phyloP scores from a whole-genome alignment of 2,888 invertebrate species.

The Dryomyza anilis region DNA sequence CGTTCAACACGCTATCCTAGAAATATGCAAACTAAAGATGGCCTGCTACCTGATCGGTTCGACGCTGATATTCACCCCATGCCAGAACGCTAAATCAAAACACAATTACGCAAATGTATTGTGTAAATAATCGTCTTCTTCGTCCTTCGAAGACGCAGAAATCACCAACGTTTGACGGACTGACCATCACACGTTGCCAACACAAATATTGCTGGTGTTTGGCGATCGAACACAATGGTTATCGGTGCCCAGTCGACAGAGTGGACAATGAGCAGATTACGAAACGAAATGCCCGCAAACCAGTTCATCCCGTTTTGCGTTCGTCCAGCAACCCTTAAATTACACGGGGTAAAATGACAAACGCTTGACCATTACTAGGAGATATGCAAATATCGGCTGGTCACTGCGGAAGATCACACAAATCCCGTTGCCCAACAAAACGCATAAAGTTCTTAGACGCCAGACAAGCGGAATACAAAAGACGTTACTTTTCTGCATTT shows the following conservation, averaged over 20 bases:
- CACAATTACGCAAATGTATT: slow-evolving; percentile 58
- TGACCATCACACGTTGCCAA: slow-evolving; percentile 18
- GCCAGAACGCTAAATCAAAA: slow-evolving; percentile 40
- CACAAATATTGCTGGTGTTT: slow-evolving; percentile 1
- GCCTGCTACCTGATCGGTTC: neutral
- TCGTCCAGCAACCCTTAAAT: neutral
- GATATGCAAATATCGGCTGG: slow-evolving; percentile 5
- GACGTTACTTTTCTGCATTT: slow-evolving; percentile 30
- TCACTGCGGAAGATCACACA: slow-evolving; percentile 1
- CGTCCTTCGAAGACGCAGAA: neutral
- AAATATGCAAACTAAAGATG: slow-evolving; percentile 17
- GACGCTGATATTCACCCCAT: neutral
- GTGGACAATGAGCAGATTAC: slow-evolving; percentile 2
- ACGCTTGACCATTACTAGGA: slow-evolving; percentile 26
- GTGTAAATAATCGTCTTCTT: slow-evolving; percentile 41
- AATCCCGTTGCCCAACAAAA: slow-evolving; percentile 19
- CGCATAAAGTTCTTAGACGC: slow-evolving; percentile 31
- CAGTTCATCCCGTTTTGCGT: slow-evolving; percentile 9
- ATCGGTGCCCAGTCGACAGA: neutral
- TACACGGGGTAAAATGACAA: neutral
- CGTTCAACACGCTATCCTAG: neutral
- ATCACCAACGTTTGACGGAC: slow-evolving; percentile 7
- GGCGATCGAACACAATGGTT: neutral
- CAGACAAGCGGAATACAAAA: slow-evolving; percentile 27
- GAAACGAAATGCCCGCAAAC: neutral